Conservation (phyloP, 2,888 invertebrate species). For the Pomacea canaliculata region DNA sequence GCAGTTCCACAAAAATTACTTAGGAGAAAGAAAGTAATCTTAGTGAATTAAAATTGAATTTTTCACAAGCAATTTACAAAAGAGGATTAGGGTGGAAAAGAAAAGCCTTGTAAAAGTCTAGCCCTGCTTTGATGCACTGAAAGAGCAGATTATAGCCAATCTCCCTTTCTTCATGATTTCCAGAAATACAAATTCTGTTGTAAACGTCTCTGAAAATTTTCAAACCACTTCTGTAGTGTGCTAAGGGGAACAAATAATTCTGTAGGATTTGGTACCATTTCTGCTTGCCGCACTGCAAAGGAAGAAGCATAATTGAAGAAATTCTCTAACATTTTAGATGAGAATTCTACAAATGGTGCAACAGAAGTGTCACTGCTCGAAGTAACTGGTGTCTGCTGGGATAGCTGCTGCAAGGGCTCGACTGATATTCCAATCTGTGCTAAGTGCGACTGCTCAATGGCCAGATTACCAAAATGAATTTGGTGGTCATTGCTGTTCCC, state of each 20-base stretch:
- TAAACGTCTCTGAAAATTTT: conserved; percentile 89
- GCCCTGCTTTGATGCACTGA: too few species aligned
- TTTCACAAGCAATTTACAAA: too few species aligned
- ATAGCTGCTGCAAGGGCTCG: conserved; percentile 77
- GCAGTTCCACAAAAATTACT: too few species aligned
- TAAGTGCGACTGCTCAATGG: conserved; percentile 75
- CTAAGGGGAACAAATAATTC: conserved; percentile 90
- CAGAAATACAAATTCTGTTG: conserved; percentile 94
- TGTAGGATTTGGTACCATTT: conserved; percentile 83
- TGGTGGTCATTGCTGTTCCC: neutral
- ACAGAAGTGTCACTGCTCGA: conserved; percentile 54
- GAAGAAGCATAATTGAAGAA: conserved; percentile 94
- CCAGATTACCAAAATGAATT: conserved; percentile 36
- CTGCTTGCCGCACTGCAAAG: conserved; percentile 84
- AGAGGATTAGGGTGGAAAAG: too few species aligned
- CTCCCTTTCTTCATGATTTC: conserved; percentile 72
- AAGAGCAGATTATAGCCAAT: too few species aligned
- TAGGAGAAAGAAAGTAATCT: too few species aligned
- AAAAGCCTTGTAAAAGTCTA: too few species aligned
- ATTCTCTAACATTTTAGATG: conserved; percentile 91
- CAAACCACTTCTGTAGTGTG: conserved; percentile 92
- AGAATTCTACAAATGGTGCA: conserved; percentile 73
- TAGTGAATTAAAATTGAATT: too few species aligned
- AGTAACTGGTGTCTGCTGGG: conserved; percentile 72
- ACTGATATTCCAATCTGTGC: conserved; percentile 96